Base-by-base conservation (phyloP, 2,888 invertebrate genomes). In the Sisyra terminalis region DNA sequence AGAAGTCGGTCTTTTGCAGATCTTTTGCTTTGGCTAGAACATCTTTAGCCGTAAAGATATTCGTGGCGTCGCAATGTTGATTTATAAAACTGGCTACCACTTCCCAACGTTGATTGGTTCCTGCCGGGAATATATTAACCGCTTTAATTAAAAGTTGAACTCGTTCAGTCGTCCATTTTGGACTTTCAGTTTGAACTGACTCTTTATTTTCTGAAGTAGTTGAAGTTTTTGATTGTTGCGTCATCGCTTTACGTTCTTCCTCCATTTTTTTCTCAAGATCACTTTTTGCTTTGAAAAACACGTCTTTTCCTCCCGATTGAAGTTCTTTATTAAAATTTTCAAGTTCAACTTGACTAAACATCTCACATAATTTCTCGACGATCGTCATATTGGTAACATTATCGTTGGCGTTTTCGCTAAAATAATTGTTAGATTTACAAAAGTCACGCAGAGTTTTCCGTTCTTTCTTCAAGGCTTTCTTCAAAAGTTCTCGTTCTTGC, bases 61-160 rank as follows among this genome's bases (percentile, higher is more conserved):
- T 66, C 13, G 59, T 55, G 18, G 71, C 75, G 16, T 66, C 73
- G 53, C 74, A 75, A 51, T 88, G 87, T 54, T 92, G 93, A 60
- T 90, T 90, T 43, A 99, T 78, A 58, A 94, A 99, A 56, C 89
- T 86, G 0, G 96, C 88, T 3, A 98, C 90, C 0, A 94, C 90
- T 39, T 93, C 90, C 70, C 70, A 78, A 53, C 92, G 73, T 57
- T 90, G 86, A 55, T 81, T 84, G 0, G 97, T 98, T 11, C 92
- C 98, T 5, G 96, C 94, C 0, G 98, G 98, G 60, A 96, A 98
- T 3, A 97, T 63, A 64, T 97, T 97, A 0, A 97, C 94, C 14
- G 93, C 94, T 63, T 98, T 98, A 42, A 97, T 92, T 3, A 98
- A 70, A 37, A 90, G 66, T 56, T 90, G 88, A 14, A 90, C 70